A percentile compares a stretch with the other conserved stretches of the same genome.
phyloP scores from a whole-genome alignment of 2,113 vertebrate species.

The Trogon surrucura region DNA sequence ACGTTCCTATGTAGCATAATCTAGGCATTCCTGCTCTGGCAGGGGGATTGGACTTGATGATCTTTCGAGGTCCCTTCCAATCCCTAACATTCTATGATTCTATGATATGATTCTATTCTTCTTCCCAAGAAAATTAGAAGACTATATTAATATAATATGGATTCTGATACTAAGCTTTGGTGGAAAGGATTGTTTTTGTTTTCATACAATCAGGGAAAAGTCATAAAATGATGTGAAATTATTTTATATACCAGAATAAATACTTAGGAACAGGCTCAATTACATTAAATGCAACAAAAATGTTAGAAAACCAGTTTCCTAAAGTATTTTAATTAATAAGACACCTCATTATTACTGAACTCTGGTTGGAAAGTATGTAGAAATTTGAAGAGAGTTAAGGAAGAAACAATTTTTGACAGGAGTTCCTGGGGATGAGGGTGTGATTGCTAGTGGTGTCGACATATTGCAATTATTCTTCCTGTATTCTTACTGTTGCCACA shows the following conservation, averaged over 20 bases:
- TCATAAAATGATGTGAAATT: slow-evolving; percentile 43
- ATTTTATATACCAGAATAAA: slow-evolving; percentile 41
- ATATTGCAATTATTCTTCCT: slow-evolving; percentile 8
- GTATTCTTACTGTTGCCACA: slow-evolving; percentile 29
- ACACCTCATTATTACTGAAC: slow-evolving; percentile 32
- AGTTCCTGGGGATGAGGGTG: slow-evolving; percentile 10
- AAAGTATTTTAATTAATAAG: slow-evolving; percentile 73
- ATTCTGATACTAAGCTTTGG: not conserved
- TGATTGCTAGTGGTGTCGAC: slow-evolving; percentile 26
- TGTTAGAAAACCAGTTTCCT: slow-evolving; percentile 4
- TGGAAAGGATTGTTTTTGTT: slow-evolving; percentile 13
- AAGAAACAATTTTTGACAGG: slow-evolving; percentile 19
- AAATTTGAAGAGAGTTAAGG: not conserved
- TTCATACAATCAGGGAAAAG: not conserved
- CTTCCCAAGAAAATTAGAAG: slow-evolving; percentile 36
- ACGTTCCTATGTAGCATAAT: too few relatives aligned
- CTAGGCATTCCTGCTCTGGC: too few relatives aligned
- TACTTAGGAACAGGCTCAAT: slow-evolving; percentile 34
- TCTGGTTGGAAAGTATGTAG: slow-evolving; percentile 67
- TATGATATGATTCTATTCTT: too few relatives aligned
- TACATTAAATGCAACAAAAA: slow-evolving; percentile 46
- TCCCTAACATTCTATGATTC: too few relatives aligned
- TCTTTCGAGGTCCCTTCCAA: too few relatives aligned
- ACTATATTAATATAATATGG: not conserved
- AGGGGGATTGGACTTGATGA: too few relatives aligned